Evolutionary conservation across 2,888 invertebrate genomes (phyloP), one percentile per base, ranked within the genome.

Genomic region (Brachypterus glaber): DNA sequence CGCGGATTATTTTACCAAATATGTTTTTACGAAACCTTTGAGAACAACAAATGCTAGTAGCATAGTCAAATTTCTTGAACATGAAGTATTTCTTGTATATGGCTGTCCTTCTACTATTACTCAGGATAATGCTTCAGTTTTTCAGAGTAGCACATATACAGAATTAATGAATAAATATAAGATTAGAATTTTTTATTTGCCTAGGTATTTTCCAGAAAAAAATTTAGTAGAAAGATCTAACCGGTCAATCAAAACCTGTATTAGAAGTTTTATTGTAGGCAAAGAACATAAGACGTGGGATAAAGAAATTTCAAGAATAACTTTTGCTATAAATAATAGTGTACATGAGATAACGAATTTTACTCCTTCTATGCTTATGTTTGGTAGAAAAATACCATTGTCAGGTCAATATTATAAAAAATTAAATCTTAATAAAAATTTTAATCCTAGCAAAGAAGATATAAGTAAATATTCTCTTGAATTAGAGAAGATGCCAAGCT

Each of bases 191-290:
- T n/a, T n/a, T n/a, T n/a, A n/a, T n/a, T n/a, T n/a, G n/a, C n/a
- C n/a, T n/a, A n/a, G n/a, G n/a, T n/a, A n/a, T n/a, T n/a, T n/a
- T n/a, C n/a, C n/a, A n/a, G n/a, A n/a, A n/a, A n/a, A n/a, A n/a
- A n/a, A n/a, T n/a, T 37, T 37, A 25, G 25, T 54, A 0, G 58
- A 60, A 37, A 36, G 57, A 0, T 47, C 50, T 0, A 59, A 57
- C 37, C 38, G 51, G 26, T 52, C 52, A 0, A 41, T 59, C 1
- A 43, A 51, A 4, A 50, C 50, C 2, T 49, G 48, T 12, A 52
- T 59, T 8, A 32, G 54, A 11, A 44, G 53, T 1, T 57, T 44
- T 33, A 33, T 53, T 8, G 27, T 16, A 7, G n/a, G n/a, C n/a
- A n/a, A n/a, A n/a, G 32, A 44, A 7, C 41, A 39, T 33, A 11